Percentiles rank a stretch among this genome's conserved stretches.
phyloP scores from a whole-genome alignment of 64 coral and sea anemone genomes.

The Montipora cactus region DNA sequence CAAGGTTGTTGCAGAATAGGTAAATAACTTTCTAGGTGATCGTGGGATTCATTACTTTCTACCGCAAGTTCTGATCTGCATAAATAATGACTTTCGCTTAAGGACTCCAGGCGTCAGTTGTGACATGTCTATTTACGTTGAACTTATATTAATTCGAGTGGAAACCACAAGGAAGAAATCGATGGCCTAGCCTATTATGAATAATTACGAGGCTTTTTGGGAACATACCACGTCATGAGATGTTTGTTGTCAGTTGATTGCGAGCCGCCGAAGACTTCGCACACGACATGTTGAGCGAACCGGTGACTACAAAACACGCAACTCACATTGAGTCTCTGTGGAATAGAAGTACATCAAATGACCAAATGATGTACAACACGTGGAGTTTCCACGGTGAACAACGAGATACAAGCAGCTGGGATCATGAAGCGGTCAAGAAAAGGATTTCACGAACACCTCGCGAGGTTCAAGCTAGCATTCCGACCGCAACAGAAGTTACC shows the following conservation, averaged over 20 bases:
- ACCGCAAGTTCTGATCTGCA: slow-evolving; percentile 1
- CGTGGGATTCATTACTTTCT: not conserved
- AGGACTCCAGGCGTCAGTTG: not conserved
- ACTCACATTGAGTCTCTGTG: not conserved
- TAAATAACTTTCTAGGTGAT: slow-evolving; percentile 19
- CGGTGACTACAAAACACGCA: slow-evolving; percentile 16
- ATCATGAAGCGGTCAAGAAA: not conserved
- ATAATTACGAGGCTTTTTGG: not conserved
- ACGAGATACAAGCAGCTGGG: slow-evolving; percentile 5
- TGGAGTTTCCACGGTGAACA: not conserved
- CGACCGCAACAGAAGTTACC: not conserved
- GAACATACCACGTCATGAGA: slow-evolving; percentile 34
- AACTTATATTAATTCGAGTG: slow-evolving; percentile 2
- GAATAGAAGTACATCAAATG: not conserved
- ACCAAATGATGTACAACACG: slow-evolving; percentile 18
- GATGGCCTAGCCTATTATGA: not conserved
- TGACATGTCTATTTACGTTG: not conserved
- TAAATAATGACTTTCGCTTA: not conserved
- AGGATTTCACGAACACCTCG: not conserved
- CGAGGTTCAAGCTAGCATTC: slow-evolving; percentile 29
- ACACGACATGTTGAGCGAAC: slow-evolving; percentile 12
- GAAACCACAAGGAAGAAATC: slow-evolving; percentile 11
- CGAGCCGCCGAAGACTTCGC: not conserved
- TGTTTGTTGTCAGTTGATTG: slow-evolving; percentile 23
- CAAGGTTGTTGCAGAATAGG: slow-evolving; percentile 25